Evolutionary conservation across 2,888 invertebrate species (phyloP), one percentile per base, ranked within the genome.

Genomic region (Drosophila kambysellisi): DNA sequence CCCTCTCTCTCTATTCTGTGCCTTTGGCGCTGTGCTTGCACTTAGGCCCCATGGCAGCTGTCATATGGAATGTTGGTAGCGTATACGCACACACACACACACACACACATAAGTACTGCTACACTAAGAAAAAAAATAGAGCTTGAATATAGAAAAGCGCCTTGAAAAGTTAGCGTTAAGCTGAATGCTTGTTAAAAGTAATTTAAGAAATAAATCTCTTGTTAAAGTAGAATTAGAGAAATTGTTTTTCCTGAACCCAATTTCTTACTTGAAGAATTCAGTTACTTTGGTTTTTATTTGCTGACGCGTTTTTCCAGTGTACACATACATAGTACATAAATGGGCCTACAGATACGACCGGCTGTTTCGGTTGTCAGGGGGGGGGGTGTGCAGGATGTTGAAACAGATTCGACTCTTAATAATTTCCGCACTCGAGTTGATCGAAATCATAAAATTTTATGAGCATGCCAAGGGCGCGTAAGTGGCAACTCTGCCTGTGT

Each of bases 391-490:
- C 82, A 88, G 86, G 81, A 83, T 82, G 81, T 64, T 79, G 82
- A 87, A 84, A 87, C 90, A 89, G 88, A 89, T 90, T 90, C 88
- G 80, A 85, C 82, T 88, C 83, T 85, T 90, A 90, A 90, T 89
- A 90, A 91, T 90, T 90, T 90, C 91, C 88, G 91, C 89, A 89
- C 88, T 90, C 91, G 87, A 89, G 85, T 88, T 90, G 89, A 90
- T 90, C 89, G 91, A 90, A 90, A 90, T 90, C 89, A 90, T 90
- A 90, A 90, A 88, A 90, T 88, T 89, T 90, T 89, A 90, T 90
- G 89, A 90, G 88, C 77, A 76, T 77, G 82, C 79, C 82, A 86
- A 84, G 77, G 81, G 77, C 80, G 79, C 70, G 79, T 79, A 81
- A 89, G 76, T 86, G 79, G 61, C 61, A 73, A 46, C 68, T 59